A percentile compares a stretch with the other conserved stretches of the same genome.
Conservation (phyloP, 2,113 vertebrate genomes). For the Gulo gulo region DNA sequence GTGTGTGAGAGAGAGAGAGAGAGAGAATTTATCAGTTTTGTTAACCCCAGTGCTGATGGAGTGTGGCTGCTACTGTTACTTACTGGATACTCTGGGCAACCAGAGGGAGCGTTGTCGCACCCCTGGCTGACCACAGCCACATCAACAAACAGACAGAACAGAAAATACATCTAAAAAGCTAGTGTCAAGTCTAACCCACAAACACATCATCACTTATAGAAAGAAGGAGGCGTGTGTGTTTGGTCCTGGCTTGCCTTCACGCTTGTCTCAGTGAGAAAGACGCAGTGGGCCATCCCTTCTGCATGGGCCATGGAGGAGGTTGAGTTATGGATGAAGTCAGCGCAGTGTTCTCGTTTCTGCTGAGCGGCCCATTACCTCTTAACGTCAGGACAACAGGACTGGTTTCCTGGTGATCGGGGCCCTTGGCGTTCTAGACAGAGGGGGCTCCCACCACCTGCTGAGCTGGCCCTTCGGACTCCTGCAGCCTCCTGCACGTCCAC, state of each 20-base stretch:
- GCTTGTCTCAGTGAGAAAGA: neutral
- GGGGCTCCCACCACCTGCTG: neutral
- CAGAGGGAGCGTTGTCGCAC: rapidly evolving
- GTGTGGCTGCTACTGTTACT: neutral
- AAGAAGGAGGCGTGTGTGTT: rapidly evolving
- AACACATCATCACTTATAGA: neutral
- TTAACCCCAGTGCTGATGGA: neutral
- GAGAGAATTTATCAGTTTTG: neutral
- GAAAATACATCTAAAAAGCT: rapidly evolving
- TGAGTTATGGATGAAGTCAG: neutral
- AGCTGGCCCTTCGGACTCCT: neutral
- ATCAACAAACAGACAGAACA: rapidly evolving
- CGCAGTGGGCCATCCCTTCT: rapidly evolving
- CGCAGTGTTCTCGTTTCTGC: neutral
- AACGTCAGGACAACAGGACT: neutral
- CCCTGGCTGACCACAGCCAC: neutral
- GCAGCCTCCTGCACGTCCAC: rapidly evolving
- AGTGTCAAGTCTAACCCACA: neutral
- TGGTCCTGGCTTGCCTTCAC: neutral
- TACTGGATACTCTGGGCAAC: neutral
- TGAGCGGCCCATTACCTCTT: neutral
- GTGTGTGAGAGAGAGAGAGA: no score
- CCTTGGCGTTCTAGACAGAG: rapidly evolving
- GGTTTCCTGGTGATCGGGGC: neutral
- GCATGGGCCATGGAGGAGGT: neutral